These are phyloP conservation scores for Stratiomys singularior DNA, from an alignment of 2,888 invertebrate species.

Conservation along the genomic window DNA sequence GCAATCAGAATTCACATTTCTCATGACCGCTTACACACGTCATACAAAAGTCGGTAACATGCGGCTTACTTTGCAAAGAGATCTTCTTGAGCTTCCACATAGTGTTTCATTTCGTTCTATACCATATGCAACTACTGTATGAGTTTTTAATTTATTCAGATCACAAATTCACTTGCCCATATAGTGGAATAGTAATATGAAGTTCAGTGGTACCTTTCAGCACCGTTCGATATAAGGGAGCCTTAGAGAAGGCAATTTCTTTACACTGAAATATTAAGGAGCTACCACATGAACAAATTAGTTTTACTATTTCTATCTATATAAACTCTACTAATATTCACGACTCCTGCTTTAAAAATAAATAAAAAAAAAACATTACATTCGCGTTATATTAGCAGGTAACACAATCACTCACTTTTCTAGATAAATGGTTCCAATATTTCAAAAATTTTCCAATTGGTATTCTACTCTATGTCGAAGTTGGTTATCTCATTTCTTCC, in stretches of 20 bases:
- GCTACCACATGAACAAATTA: too few relatives aligned
- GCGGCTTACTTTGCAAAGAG: conserved; percentile 39
- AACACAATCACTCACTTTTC: background rate
- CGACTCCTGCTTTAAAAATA: too few relatives aligned
- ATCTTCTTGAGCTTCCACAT: too few relatives aligned
- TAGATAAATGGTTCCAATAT: background rate
- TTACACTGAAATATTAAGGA: too few relatives aligned
- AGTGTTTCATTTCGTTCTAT: background rate
- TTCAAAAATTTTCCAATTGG: conserved; percentile 8
- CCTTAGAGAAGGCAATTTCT: too few relatives aligned
- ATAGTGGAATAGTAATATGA: background rate
- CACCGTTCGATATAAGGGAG: too few relatives aligned
- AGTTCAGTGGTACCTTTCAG: background rate
- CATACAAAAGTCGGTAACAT: conserved; percentile 26
- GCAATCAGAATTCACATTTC: conserved; percentile 13
- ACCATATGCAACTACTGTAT: background rate
- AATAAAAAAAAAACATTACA: too few relatives aligned
- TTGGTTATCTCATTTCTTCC: conserved; percentile 33
- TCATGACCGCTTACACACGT: background rate
- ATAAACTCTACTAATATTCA: too few relatives aligned
- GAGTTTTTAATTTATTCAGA: conserved; percentile 43
- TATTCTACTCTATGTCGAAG: background rate
- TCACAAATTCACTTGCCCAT: conserved; percentile 14
- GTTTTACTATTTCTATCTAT: too few relatives aligned
- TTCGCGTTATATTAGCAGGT: background rate